Base-by-base conservation (phyloP, 2,888 invertebrate genomes). In the Gari tellinella region DNA sequence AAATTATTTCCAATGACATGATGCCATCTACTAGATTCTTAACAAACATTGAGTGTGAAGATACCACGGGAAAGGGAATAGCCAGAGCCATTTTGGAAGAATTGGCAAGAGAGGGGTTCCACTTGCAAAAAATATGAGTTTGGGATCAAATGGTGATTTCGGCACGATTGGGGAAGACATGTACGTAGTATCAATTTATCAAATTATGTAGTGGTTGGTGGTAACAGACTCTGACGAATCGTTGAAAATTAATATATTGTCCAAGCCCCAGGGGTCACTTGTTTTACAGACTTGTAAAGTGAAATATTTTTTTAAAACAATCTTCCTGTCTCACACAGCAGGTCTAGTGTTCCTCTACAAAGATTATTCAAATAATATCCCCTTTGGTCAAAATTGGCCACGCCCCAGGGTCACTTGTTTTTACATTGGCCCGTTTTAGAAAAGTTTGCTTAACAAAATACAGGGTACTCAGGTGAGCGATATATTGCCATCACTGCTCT, bases 381-480 rank as follows among this genome's bases (percentile, higher is more conserved):
- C n/a, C n/a, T n/a, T n/a, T n/a, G n/a, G n/a, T n/a, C n/a, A n/a
- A n/a, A n/a, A n/a, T n/a, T n/a, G n/a, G n/a, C n/a, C n/a, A n/a
- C n/a, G n/a, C n/a, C n/a, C n/a, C n/a, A n/a, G n/a, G n/a, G n/a
- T n/a, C n/a, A n/a, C n/a, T n/a, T n/a, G n/a, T n/a, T n/a, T n/a
- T n/a, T 31, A 31, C 10, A 31, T 48, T n/a, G 19, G 48, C 17
- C 10, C 12, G 12, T 17, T 3, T 4, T 17, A 48, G 19, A n/a
- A 43, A 21, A 10, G 15, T 26, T 51, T 26, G n/a, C n/a, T 17
- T 26, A 25, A 12, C 15, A 26, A 26, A 26, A 40, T 26, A 26
- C 31, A 55, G 3, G 17, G 53, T 19, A 75, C 70, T 7, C 66
- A 67, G 52, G 38, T 72, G 48, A 15, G 43, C 4, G 61, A 64